Percentiles rank a stretch among this genome's conserved stretches.
Conservation (phyloP, 2,888 invertebrate genomes). For the Chymomyza caudatula region DNA sequence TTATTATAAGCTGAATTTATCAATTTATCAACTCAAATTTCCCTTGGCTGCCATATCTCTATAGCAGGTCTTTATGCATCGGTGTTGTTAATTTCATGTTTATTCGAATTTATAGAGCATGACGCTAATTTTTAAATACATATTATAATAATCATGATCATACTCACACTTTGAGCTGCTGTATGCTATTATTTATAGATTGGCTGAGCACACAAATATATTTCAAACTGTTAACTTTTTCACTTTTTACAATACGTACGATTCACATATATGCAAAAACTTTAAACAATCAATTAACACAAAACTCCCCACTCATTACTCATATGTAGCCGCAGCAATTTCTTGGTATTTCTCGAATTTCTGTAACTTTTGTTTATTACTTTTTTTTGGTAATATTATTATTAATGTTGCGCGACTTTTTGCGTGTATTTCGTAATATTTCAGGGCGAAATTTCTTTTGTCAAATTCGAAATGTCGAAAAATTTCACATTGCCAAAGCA, state of each 20-base stretch:
- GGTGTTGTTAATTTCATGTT: conserved; percentile 44
- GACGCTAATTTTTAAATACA: conserved; percentile 54
- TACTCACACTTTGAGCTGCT: background rate
- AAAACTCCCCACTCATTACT: conserved; percentile 29
- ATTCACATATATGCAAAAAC: conserved; percentile 5
- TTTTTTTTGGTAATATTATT: conserved; percentile 36
- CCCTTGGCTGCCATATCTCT: background rate
- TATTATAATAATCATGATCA: background rate
- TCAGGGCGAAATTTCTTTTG: conserved; percentile 45
- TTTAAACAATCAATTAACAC: conserved; percentile 64
- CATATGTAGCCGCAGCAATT: conserved; percentile 33
- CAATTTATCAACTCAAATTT: background rate
- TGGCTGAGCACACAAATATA: background rate
- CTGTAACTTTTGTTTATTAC: conserved; percentile 32
- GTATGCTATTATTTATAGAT: background rate
- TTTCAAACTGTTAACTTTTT: conserved; percentile 23
- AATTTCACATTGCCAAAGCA: conserved; percentile 50
- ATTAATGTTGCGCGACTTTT: conserved; percentile 13
- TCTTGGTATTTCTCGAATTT: conserved; percentile 20
- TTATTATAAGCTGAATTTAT: background rate
- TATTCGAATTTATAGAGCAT: conserved; percentile 67
- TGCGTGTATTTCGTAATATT: conserved; percentile 25
- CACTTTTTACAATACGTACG: conserved; percentile 40
- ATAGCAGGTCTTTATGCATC: conserved; percentile 17
- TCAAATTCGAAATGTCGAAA: conserved; percentile 23